These are phyloP conservation scores for Polypedilum vanderplanki DNA, from an alignment of 1,140 invertebrate species.

Conservation along the genomic window DNA sequence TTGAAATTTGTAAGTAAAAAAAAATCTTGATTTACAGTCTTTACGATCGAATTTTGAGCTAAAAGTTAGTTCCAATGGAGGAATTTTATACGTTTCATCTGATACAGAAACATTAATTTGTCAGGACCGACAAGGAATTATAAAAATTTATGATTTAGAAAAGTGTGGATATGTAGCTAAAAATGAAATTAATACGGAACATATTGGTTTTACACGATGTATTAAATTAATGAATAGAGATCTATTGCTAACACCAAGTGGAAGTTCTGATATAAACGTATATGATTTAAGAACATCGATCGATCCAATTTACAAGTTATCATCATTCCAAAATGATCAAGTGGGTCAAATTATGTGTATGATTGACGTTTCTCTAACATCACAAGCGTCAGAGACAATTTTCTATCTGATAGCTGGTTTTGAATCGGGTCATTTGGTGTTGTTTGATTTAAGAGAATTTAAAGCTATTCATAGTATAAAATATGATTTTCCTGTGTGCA, in stretches of 20 bases:
- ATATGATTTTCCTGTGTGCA: slow-evolving; percentile 58
- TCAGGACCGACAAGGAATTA: slow-evolving; percentile 60
- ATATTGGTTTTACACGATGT: slow-evolving; percentile 59
- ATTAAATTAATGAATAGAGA: slow-evolving; percentile 53
- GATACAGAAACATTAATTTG: slow-evolving; percentile 52
- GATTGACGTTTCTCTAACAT: neutral
- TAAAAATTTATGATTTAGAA: slow-evolving; percentile 57
- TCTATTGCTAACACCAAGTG: slow-evolving; percentile 56
- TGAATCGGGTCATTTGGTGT: slow-evolving; percentile 56
- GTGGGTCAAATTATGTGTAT: neutral
- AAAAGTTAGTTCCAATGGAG: slow-evolving; percentile 48
- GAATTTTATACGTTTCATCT: slow-evolving; percentile 49
- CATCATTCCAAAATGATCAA: slow-evolving; percentile 30
- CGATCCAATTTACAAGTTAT: slow-evolving; percentile 42
- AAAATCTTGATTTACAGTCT: slow-evolving; percentile 45
- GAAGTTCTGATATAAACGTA: slow-evolving; percentile 54
- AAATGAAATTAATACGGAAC: slow-evolving; percentile 50
- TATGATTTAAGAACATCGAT: slow-evolving; percentile 50
- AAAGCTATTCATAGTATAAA: slow-evolving; percentile 51
- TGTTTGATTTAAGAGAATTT: slow-evolving; percentile 59
- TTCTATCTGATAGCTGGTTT: slow-evolving; percentile 53
- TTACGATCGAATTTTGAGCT: slow-evolving; percentile 54
- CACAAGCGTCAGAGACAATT: neutral
- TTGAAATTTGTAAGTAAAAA: slow-evolving; percentile 24
- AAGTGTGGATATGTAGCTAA: slow-evolving; percentile 52